A percentile compares a stretch with the other conserved stretches of the same genome.
These are phyloP conservation scores for Simalia tracyae DNA, from an alignment of 2,797 vertebrate species.

Conservation along the genomic window DNA sequence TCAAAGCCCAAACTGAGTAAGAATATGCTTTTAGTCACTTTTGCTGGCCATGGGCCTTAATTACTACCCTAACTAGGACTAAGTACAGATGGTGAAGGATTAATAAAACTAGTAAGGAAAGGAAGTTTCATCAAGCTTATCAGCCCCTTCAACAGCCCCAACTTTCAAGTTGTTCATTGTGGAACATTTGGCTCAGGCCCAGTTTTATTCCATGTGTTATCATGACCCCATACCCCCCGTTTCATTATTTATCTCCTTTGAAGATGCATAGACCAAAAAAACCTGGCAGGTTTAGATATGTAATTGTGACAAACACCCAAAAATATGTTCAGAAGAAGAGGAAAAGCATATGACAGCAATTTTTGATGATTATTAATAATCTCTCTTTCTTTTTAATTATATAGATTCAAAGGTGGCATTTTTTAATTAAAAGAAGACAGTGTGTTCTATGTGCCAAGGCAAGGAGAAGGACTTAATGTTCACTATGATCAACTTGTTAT, in stretches of 20 bases:
- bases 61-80: not conserved
- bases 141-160: not conserved
- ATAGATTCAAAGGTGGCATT: not conserved
- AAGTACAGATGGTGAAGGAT: not conserved
- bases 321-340: constrained; percentile 4
- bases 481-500: constrained; percentile 38
- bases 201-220: constrained; percentile 29
- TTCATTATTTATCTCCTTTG: not conserved
- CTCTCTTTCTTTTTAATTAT: not conserved
- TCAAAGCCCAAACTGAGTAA: not conserved
- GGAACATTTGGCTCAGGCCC: not conserved
- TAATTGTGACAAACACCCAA: constrained; percentile 1
- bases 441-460: constrained; percentile 7
- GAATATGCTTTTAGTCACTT: not conserved
- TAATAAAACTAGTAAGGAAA: not conserved
- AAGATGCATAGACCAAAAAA: not conserved
- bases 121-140: not conserved
- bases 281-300: not conserved
- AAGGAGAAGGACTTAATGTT: constrained; percentile 3
- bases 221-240: constrained; percentile 25
- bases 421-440: constrained; percentile 16
- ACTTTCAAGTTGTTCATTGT: not conserved
- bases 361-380: not conserved
- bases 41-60: not conserved
- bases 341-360: constrained; percentile 1